Percentiles rank a stretch among this genome's conserved stretches.
Conservation (phyloP, 2,797 vertebrate species). For the Atherinosoma microstoma region DNA sequence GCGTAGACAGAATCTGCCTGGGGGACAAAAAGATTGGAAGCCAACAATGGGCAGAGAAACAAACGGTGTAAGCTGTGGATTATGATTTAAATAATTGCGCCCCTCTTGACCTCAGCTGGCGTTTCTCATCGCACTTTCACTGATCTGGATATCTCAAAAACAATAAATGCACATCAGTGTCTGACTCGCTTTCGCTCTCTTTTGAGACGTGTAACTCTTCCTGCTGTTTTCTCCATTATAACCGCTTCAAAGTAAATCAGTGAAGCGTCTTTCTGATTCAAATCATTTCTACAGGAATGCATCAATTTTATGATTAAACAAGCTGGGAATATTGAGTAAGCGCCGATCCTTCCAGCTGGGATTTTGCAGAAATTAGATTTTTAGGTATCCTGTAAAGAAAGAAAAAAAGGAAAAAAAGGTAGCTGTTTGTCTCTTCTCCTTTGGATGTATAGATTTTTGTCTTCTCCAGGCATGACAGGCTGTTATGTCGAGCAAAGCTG, state of each 20-base stretch:
- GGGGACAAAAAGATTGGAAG: slow-evolving; percentile 21
- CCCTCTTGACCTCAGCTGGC: slow-evolving; percentile 32
- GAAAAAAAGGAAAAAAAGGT: slow-evolving; percentile 4
- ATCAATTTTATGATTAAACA: slow-evolving; percentile 55
- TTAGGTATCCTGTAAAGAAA: slow-evolving; percentile 30
- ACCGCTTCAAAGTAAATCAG: slow-evolving; percentile 47
- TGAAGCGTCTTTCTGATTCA: slow-evolving; percentile 49
- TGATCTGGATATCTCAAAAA: slow-evolving; percentile 43
- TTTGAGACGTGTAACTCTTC: slow-evolving; percentile 22
- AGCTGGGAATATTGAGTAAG: slow-evolving; percentile 23
- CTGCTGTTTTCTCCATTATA: slow-evolving; percentile 31
- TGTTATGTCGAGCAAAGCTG: slow-evolving; percentile 40
- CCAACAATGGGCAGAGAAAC: slow-evolving; percentile 35
- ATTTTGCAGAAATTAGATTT: slow-evolving; percentile 40
- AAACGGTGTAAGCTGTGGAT: slow-evolving; percentile 44
- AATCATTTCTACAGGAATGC: slow-evolving; percentile 19
- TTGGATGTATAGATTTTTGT: slow-evolving; percentile 35
- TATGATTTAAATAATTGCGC: slow-evolving; percentile 48
- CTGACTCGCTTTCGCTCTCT: slow-evolving; percentile 12
- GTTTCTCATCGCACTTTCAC: slow-evolving; percentile 14
- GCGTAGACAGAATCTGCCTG: slow-evolving; percentile 7
- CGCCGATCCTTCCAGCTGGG: slow-evolving; percentile 11
- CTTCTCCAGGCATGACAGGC: slow-evolving; percentile 21
- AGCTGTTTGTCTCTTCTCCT: slow-evolving; percentile 39
- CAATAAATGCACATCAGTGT: slow-evolving; percentile 41